Evolutionary conservation across 2,113 vertebrate genomes (phyloP).

Genomic region (Aviceda subcristata): DNA sequence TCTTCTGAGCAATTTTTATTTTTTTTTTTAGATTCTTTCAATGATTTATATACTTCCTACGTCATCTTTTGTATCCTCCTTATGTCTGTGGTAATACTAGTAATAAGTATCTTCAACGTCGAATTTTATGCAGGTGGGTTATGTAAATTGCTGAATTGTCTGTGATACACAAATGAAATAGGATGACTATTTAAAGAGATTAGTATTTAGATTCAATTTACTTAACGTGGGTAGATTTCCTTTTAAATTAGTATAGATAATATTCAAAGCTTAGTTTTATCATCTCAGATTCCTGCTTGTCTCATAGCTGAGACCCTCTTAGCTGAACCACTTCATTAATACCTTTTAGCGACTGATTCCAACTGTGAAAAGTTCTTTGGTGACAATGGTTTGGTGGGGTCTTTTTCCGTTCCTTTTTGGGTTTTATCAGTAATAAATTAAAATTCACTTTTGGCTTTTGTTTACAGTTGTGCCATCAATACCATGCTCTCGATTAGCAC

Average conservation of each 20-base stretch:
- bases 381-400: neutral
- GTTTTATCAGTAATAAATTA: neutral
- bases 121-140: constrained; percentile 90
- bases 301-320: neutral
- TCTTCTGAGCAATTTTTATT: neutral
- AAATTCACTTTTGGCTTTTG: neutral
- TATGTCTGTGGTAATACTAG: constrained; percentile 78
- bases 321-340: neutral
- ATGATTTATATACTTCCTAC: constrained; percentile 76
- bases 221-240: neutral
- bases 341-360: neutral
- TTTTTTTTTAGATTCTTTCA: constrained; percentile 77
- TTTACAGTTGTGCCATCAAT: constrained; percentile 87
- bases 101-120: constrained; percentile 85
- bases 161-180: neutral
- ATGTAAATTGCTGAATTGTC: neutral
- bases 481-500: constrained; percentile 87
- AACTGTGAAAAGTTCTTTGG: neutral
- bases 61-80: constrained; percentile 83
- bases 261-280: neutral
- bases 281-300: neutral
- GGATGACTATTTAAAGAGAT: neutral
- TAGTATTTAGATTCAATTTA: neutral
- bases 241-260: neutral
- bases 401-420: no score